Base-by-base conservation (phyloP, 2,888 invertebrate species). In the Parapristionchus giblindavisi region DNA sequence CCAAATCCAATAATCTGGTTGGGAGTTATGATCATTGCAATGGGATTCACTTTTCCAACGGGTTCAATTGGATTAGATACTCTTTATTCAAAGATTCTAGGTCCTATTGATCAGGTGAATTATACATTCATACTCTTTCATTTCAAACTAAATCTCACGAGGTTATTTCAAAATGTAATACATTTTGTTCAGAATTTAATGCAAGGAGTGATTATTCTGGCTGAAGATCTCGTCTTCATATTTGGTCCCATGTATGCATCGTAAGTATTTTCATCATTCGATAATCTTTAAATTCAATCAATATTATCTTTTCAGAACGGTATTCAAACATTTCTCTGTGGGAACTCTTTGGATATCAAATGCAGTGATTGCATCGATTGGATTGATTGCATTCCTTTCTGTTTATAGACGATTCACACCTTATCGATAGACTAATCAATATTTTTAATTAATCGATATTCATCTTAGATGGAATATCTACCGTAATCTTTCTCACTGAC, bases 11-110 rank as follows among this genome's bases (percentile, higher is more conserved):
- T 34, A 29, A 40, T 56, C 71, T 71, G 40, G 38, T 32, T 71
- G n/a, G 34, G 56, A 1, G 58, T 71, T 5, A 71, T 71, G 71
- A 43, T 71, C 5, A 43, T 71, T 3, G 38, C 43, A 8, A 56
- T 71, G 71, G 71, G 71, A 2, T 54, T 71, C 71, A 51, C 58
- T 27, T 54, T 71, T 40, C 71, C 71, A 38, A 58, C 56, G 5
- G 29, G 40, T 6, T 48, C 43, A 1, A 58, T 71, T 32, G 71
- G 71, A 21, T 21, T 71, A n/a, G 71, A 71, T 27, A 56, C 71
- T 17, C 54, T 71, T 11, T 71, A 71, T 58, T 71, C 71, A 6
- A 29, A 43, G 38, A 29, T 71, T 2, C 71, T 71, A 27, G 71
- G 71, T 6, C 21, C 38, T 11, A 36, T 71, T 3, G 58, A 71